Conservation (phyloP, 2,888 invertebrate genomes). For the Taenaris catops region DNA sequence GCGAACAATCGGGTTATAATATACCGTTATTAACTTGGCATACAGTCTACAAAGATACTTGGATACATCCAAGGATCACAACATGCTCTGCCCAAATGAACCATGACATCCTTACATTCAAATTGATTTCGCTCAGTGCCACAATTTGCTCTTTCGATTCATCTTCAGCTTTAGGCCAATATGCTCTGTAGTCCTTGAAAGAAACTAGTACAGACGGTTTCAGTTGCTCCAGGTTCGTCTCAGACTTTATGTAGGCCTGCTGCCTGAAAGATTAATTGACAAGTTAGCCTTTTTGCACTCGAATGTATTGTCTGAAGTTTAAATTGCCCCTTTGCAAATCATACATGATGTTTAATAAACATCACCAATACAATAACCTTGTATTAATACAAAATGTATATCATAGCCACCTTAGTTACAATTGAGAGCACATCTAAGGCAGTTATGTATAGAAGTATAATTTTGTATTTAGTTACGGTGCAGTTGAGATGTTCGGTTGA, state of each 20-base stretch:
- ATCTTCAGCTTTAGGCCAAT: slow-evolving; percentile 60
- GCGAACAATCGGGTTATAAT: too few relatives aligned
- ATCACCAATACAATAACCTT: slow-evolving; percentile 1
- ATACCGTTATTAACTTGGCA: too few relatives aligned
- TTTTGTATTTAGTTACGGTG: not conserved
- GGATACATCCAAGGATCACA: too few relatives aligned
- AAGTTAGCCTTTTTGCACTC: too few relatives aligned
- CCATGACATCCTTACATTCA: slow-evolving; percentile 57
- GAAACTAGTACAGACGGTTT: slow-evolving; percentile 45
- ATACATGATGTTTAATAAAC: slow-evolving; percentile 2
- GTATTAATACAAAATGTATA: not conserved
- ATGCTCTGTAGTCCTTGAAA: slow-evolving; percentile 62
- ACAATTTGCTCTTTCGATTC: slow-evolving; percentile 39
- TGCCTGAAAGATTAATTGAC: slow-evolving; percentile 40
- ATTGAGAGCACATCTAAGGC: not conserved
- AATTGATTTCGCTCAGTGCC: slow-evolving; percentile 63
- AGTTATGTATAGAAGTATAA: not conserved
- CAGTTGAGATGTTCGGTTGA: not conserved
- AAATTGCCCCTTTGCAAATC: slow-evolving; percentile 1
- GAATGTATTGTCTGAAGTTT: too few relatives aligned
- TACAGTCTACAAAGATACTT: too few relatives aligned
- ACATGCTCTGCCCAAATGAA: too few relatives aligned
- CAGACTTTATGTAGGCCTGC: slow-evolving; percentile 64
- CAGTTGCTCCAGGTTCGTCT: slow-evolving; percentile 47
- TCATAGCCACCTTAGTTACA: not conserved